These are phyloP conservation scores for Rosalia funebris DNA, from an alignment of 2,888 invertebrate species.

Conservation along the genomic window DNA sequence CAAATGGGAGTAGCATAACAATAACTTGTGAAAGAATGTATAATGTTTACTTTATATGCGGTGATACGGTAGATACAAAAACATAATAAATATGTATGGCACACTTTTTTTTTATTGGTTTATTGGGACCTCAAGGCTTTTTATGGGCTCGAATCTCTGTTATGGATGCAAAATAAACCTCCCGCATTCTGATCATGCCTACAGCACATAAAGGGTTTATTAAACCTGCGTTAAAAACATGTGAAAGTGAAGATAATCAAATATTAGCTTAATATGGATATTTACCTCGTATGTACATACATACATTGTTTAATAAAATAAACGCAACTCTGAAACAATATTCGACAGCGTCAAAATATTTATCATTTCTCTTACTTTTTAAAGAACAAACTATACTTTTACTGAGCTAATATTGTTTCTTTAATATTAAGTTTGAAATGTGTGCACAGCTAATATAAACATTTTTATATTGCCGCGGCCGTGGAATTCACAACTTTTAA, in stretches of 20 bases:
- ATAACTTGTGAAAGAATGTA: background rate
- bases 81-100: background rate
- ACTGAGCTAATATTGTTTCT: background rate
- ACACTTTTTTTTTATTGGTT: no score
- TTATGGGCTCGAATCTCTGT: background rate
- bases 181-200: background rate
- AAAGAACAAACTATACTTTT: constrained; percentile 6
- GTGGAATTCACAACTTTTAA: background rate
- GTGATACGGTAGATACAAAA: background rate
- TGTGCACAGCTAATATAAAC: constrained; percentile 1
- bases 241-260: background rate
- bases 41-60: background rate
- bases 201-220: background rate
- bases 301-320: no score
- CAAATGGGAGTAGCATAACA: background rate
- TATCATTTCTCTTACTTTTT: constrained; percentile 12
- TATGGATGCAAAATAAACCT: background rate
- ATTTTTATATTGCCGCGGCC: constrained; percentile 5
- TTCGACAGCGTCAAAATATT: constrained; percentile 2
- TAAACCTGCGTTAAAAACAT: background rate
- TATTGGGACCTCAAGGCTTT: background rate
- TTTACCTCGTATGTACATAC: background rate
- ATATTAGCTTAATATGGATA: background rate
- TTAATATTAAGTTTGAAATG: constrained; percentile 11
- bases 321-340: no score